Base-by-base conservation (phyloP, 2,797 vertebrate genomes). In the Mus minutoides region DNA sequence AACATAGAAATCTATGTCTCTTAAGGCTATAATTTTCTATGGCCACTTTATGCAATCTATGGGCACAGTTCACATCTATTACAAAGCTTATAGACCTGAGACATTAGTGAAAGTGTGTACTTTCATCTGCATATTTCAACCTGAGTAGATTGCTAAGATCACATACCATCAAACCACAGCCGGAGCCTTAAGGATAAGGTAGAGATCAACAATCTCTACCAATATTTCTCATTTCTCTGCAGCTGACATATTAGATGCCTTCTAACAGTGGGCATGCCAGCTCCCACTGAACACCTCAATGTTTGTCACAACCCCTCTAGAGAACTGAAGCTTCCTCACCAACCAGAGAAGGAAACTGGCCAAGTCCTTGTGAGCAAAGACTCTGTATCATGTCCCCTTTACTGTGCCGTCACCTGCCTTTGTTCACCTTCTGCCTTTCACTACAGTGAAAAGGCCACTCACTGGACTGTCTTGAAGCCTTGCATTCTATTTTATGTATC, bases 1-100 rank as follows among this genome's bases (percentile, higher is more conserved):
- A 90, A 76, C 29, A 88, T 49, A 95, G 43, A 91, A 92, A 94
- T 89, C 86, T 78, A 92, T 43, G 46, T 95, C 73, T 90, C 93
- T 90, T 88, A 88, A 77, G 52, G 37, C 0, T 64, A 64, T 64
- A 93, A 91, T 83, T 84, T 95, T 92, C 90, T 83, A 22, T 89
- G 91, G 93, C 13, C 95, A 78, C 77, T 86, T 93, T 92, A 93
- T 76, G 46, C 21, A 46, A 22, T 58, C 92, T 91, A 60, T 56
- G 46, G 40, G 75, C 24, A 46, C 29, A 76, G 75, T 3, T 43
- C 87, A 9, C 69, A 14, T 94, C 75, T 46, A 29, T 79, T 86
- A 92, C 3, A 94, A 89, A 46, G 3, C 58, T 88, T 77, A 56
- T 77, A 56, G 91, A 78, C 86, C 83, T 75, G 46, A 93, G 46